phyloP scores from a whole-genome alignment of 2,113 vertebrate species.

The Mustelus asterias region DNA sequence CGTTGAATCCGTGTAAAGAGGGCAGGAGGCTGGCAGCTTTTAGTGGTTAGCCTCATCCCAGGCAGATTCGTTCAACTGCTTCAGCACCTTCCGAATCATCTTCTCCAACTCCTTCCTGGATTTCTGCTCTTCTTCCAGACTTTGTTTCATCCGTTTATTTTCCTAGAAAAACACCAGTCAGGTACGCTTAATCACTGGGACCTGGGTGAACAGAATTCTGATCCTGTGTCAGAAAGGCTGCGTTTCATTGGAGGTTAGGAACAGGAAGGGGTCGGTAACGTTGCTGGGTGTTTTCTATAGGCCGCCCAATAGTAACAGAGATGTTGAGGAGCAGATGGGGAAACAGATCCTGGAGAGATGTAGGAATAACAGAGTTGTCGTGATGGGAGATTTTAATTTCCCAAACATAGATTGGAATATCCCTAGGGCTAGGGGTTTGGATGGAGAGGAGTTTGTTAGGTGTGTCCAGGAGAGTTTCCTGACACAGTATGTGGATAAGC shows the following conservation, averaged over 20 bases:
- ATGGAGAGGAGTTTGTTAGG: no score
- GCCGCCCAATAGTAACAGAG: no score
- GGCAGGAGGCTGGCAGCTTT: conserved; percentile 38
- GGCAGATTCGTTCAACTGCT: conserved; percentile 81
- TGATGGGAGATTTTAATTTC: no score
- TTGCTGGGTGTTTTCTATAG: no score
- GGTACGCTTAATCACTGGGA: neutral
- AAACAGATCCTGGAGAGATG: no score
- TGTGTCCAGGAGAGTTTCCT: no score
- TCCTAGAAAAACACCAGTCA: conserved; percentile 59
- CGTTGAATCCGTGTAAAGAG: neutral
- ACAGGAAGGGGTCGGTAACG: no score
- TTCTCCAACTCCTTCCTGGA: conserved; percentile 91
- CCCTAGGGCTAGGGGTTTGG: no score
- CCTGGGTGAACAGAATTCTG: neutral
- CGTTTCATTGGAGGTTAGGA: neutral
- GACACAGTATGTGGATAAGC: no score
- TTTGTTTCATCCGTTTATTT: conserved; percentile 92
- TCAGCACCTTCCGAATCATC: conserved; percentile 78
- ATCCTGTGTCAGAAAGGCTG: neutral
- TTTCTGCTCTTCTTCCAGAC: conserved; percentile 92
- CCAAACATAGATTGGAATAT: no score
- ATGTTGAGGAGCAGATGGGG: no score
- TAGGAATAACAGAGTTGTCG: no score
- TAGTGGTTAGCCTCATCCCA: conserved; percentile 76